Conservation (phyloP, 2,797 vertebrate genomes). For the Pangasius macronema region DNA sequence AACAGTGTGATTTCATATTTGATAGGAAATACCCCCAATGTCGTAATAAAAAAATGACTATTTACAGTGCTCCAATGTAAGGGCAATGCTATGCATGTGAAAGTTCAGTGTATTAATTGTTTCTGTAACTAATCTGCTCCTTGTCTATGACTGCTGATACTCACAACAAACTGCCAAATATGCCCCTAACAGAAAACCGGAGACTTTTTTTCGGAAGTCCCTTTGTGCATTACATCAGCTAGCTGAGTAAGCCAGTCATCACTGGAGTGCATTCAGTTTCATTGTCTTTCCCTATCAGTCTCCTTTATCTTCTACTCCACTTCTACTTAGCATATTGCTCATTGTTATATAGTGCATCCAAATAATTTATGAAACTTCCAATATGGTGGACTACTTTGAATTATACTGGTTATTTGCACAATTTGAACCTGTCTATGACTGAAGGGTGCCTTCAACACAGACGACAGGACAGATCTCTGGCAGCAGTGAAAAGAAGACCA, state of each 20-base stretch:
- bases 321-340: background rate
- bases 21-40: background rate
- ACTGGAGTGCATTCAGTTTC: background rate
- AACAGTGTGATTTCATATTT: background rate
- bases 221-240: background rate
- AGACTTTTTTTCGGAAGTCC: background rate
- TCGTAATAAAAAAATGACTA: background rate
- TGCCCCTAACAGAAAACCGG: background rate
- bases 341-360: background rate
- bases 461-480: background rate
- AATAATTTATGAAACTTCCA: background rate
- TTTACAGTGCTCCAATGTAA: background rate
- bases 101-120: constrained; percentile 35
- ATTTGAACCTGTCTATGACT: background rate
- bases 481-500: background rate
- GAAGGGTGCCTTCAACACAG: background rate
- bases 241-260: background rate
- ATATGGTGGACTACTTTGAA: background rate
- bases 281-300: background rate
- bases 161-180: constrained; percentile 19
- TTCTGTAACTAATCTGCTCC: constrained; percentile 49
- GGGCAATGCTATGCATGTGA: background rate
- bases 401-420: constrained; percentile 21
- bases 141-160: constrained; percentile 21
- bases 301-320: background rate